Percentiles rank a stretch among this genome's conserved stretches.
Conservation (phyloP, 2,888 invertebrate genomes). For the Dichetophora obliterata region DNA sequence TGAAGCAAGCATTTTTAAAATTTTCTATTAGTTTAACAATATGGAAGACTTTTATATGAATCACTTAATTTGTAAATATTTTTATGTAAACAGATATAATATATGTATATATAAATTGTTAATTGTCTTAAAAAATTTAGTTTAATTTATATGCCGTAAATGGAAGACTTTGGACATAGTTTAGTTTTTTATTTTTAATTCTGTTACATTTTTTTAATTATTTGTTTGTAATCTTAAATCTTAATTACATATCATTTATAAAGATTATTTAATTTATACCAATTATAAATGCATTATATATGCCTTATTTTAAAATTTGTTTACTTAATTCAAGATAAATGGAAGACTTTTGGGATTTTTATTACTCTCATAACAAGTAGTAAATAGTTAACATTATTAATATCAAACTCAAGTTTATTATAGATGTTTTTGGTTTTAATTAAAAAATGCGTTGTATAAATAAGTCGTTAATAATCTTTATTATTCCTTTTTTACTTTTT, state of each 20-base stretch:
- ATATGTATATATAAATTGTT: too few relatives aligned
- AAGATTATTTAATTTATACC: neutral
- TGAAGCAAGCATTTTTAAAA: slow-evolving; percentile 57
- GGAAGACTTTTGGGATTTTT: slow-evolving; percentile 27
- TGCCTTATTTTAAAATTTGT: neutral
- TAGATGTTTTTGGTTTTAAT: neutral
- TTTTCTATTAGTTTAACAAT: slow-evolving; percentile 3
- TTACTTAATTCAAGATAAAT: slow-evolving; percentile 25
- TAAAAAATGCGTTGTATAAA: slow-evolving; percentile 37
- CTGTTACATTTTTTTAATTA: neutral
- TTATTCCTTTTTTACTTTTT: neutral
- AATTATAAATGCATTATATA: neutral
- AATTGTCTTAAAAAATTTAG: neutral
- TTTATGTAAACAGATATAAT: too few relatives aligned
- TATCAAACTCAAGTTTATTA: neutral
- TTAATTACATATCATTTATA: neutral
- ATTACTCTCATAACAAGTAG: neutral
- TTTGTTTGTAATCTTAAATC: neutral
- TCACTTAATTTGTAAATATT: too few relatives aligned
- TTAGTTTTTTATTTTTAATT: neutral
- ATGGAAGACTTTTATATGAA: slow-evolving; percentile 40
- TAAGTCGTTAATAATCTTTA: slow-evolving; percentile 23
- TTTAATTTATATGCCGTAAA: neutral
- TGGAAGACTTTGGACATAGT: slow-evolving; percentile 23
- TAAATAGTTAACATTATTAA: neutral